Conservation (phyloP, 1,140 invertebrate genomes). For the Trichonephila inaurata region DNA sequence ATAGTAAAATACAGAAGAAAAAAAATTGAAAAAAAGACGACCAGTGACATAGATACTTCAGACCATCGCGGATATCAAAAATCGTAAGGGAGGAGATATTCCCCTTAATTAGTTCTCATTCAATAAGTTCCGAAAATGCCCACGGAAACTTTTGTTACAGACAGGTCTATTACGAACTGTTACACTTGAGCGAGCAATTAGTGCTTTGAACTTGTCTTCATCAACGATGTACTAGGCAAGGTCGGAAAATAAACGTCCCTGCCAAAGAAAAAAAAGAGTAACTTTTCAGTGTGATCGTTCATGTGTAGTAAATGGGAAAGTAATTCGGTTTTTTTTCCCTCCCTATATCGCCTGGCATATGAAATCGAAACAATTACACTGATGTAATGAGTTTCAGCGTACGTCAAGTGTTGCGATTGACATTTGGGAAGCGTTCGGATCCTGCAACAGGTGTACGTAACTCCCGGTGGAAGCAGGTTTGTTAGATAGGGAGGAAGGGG, state of each 20-base stretch:
- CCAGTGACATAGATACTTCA: neutral
- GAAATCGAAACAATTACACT: slow-evolving; percentile 1
- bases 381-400: slow-evolving; percentile 42
- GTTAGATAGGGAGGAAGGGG: too few relatives aligned
- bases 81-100: too few relatives aligned
- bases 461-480: too few relatives aligned
- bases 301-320: slow-evolving; percentile 46
- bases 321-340: neutral
- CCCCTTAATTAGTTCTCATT: neutral
- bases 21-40: neutral
- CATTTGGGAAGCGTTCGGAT: neutral
- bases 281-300: slow-evolving; percentile 1
- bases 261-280: neutral
- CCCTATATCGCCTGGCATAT: neutral
- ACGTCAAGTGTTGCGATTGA: slow-evolving; percentile 36
- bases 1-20: neutral
- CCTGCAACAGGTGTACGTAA: neutral
- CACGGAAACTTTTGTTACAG: neutral
- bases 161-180: slow-evolving; percentile 54
- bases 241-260: neutral
- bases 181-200: slow-evolving; percentile 66
- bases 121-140: neutral
- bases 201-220: slow-evolving; percentile 40
- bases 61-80: neutral
- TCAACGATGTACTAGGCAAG: neutral